Evolutionary conservation across 2,797 vertebrate species (phyloP), one percentile per base, ranked within the genome.

Genomic region (Chromis chromis): DNA sequence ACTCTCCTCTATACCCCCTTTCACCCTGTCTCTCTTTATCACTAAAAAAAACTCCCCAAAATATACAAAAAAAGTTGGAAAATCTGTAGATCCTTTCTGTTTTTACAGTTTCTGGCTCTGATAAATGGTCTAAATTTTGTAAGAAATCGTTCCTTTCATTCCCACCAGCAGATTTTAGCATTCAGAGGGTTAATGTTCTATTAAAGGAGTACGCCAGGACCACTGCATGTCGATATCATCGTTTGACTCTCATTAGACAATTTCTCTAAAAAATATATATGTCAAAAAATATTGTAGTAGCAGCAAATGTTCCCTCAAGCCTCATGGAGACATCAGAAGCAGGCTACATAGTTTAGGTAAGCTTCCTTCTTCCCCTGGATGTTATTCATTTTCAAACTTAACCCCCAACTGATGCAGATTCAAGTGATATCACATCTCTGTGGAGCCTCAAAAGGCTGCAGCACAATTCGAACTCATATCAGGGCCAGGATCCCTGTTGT

Each of bases 361-460:
- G 36, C 17, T 54, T 53, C n/a, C 52, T 48, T 55, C 4, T 42
- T 27, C 19, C 39, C 36, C 14, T 19, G 21, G 28, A 16, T 39
- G 64, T 28, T 40, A 28, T 64, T 58, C 7, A 70, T 25, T 7
- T 59, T 60, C 25, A 31, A 28, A 64, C n/a, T 49, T 31, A 2
- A 50, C 27, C 9, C 19, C 12, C 39, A 56, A 4, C 12, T 0
- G 3, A 17, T 4, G 0, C 58, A 17, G 55, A 52, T 55, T 68
- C 33, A 53, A 42, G 46, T 58, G 46, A 50, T 55, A 39, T 69
- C 42, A 52, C 19, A 21, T 50, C 25, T 25, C 21, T 22, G 22
- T 21, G 36, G 19, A 31, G n/a, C 4, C 17, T 36, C 14, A 62
- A 49, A 55, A 28, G 10, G 4, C 24, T 36, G 33, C 10, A n/a